Base-by-base conservation (phyloP, 2,113 vertebrate species). In the Tricholaema leucomelas region DNA sequence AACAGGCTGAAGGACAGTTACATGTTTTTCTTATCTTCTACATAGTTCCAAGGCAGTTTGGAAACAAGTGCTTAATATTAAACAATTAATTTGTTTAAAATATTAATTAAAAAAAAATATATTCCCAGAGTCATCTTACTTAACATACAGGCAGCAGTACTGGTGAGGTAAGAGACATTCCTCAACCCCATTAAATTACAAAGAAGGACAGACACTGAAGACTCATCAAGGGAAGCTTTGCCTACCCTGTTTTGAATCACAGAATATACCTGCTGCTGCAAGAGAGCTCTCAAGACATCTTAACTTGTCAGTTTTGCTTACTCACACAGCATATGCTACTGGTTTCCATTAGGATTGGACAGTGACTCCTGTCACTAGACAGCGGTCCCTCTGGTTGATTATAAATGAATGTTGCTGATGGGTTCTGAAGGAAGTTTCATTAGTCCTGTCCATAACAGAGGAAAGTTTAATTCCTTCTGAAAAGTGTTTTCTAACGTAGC, bases 381-480 rank as follows among this genome's bases (percentile, higher is more conserved):
- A 91, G 65, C 54, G 80, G 85, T 65, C 35, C 48, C 61, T 90
- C 79, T 54, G 46, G 27, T 7, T 81, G 84, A 82, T 94, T 93
- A 58, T 27, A 93, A 80, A 82, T 0, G 35, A 96, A 35, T 30
- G 56, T 81, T 87, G 64, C 88, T 96, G 78, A 92, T 87, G 72
- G 42, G 75, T 58, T 87, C 87, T 67, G 87, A 95, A 80, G 52
- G 60, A 85, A 91, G 60, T 83, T 89, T 82, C 84, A 93, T 94
- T 94, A 95, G 77, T 52, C 56, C 60, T 95, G 75, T 91, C 72
- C 72, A n/a, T 15, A 87, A 12, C 18, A 60, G 8, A 70, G 12
- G 46, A 20, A 94, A 89, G 72, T 85, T 89, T 87, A 94, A 96
- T 94, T 79, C 64, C 48, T 87, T 93, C 4, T 70, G 87, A 95